Conservation (phyloP, 2,888 invertebrate genomes). For the Schizaphis graminum region DNA sequence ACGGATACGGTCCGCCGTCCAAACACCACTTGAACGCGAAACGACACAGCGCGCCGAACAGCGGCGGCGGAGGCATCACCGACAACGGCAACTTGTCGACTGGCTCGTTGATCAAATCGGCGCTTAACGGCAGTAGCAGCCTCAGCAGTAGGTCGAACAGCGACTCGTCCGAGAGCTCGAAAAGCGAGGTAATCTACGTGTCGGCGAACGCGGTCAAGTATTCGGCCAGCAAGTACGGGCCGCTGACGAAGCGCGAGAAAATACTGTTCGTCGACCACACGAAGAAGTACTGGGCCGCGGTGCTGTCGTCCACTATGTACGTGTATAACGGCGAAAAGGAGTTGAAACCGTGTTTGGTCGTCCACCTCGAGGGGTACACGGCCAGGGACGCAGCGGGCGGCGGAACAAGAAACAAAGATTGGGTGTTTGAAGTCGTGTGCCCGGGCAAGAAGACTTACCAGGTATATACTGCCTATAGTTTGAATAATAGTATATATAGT, state of each 20-base stretch:
- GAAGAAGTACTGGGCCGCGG: slow-evolving; percentile 69
- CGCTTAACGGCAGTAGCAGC: slow-evolving; percentile 60
- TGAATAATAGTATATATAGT: neutral
- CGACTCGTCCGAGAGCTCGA: slow-evolving; percentile 58
- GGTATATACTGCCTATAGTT: slow-evolving; percentile 66
- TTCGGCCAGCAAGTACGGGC: slow-evolving; percentile 69
- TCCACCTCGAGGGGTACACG: slow-evolving; percentile 69
- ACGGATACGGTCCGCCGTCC: neutral
- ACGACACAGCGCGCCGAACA: slow-evolving; percentile 40
- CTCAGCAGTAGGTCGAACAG: slow-evolving; percentile 63
- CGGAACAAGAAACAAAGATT: slow-evolving; percentile 68
- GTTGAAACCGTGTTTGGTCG: slow-evolving; percentile 68
- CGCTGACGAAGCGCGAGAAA: slow-evolving; percentile 69
- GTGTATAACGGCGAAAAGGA: slow-evolving; percentile 69
- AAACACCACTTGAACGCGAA: neutral
- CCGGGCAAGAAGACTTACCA: slow-evolving; percentile 70
- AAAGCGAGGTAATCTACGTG: slow-evolving; percentile 65
- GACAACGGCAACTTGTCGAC: neutral
- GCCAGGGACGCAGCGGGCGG: slow-evolving; percentile 67
- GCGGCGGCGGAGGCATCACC: neutral
- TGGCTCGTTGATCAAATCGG: slow-evolving; percentile 42
- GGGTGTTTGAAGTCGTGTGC: slow-evolving; percentile 69
- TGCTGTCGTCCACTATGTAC: slow-evolving; percentile 68
- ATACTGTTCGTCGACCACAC: slow-evolving; percentile 69
- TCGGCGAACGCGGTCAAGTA: slow-evolving; percentile 66